phyloP scores from a whole-genome alignment of 53 echinoderm and acorn worm genomes.

The Zoroaster sp. region DNA sequence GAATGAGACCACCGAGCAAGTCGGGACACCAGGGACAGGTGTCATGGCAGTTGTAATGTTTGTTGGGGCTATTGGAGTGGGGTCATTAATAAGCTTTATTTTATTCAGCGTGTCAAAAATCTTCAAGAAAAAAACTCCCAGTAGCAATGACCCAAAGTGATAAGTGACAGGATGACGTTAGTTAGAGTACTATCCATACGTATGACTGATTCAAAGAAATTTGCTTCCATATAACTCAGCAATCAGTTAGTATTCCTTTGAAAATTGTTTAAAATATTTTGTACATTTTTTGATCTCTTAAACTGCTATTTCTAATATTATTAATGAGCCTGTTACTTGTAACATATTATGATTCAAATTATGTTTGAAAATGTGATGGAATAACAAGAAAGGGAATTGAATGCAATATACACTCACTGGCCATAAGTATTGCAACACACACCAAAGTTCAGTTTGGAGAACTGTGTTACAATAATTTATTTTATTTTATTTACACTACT shows the following conservation, averaged over 20 bases:
- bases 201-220: neutral
- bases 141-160: neutral
- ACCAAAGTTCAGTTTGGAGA: too few relatives aligned
- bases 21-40: neutral
- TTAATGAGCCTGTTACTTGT: too few relatives aligned
- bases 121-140: neutral
- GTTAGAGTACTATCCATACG: neutral
- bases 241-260: neutral
- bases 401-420: too few relatives aligned
- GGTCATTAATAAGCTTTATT: conserved; percentile 9
- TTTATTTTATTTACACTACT: too few relatives aligned
- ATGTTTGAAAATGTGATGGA: too few relatives aligned
- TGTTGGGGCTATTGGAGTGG: conserved; percentile 1
- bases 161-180: neutral
- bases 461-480: too few relatives aligned
- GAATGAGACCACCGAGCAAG: neutral
- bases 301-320: neutral
- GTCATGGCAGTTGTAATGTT: conserved; percentile 26
- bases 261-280: neutral
- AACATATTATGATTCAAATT: too few relatives aligned
- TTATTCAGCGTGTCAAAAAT: neutral
- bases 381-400: too few relatives aligned
- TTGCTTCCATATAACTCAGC: too few relatives aligned
- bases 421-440: too few relatives aligned
- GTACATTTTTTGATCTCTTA: neutral